Evolutionary conservation across 2,888 invertebrate species (phyloP), one percentile per base, ranked within the genome.

Genomic region (Caenorhabditis zanzibari): DNA sequence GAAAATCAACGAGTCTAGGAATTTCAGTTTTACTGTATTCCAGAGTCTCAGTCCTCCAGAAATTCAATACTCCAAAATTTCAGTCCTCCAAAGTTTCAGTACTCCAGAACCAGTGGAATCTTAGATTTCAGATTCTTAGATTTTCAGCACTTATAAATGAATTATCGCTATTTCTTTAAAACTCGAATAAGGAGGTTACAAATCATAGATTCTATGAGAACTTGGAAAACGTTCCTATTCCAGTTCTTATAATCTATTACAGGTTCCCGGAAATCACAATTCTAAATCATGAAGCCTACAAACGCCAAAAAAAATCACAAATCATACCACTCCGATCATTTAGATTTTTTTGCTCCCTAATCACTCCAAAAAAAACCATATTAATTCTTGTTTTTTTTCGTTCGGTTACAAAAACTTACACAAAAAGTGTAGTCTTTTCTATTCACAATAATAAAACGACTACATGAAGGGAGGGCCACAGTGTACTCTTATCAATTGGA

Each of bases 401-500:
- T 44, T 54, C n/a, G n/a, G n/a, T 12, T 72, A 68, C 49, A 22
- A 24, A 38, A 16, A 71, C 38, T 26, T 61, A 68, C 9, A 54
- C 44, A 54, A 73, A 49, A 38, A 63, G 74, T 74, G 74, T 74
- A 74, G 74, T 74, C 74, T 74, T 64, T 22, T 61, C 38, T 63
- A 32, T 54, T 59, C 22, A 38, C 35, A 49, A 44, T 32, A 19
- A 14, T 19, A 19, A 6, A 32, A 35, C 35, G 52, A 63, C 73
- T 71, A 71, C 71, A 71, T 63, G 41, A 24, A 26, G 19, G 12
- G 47, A 44, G 19, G 61, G 79, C 72, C 47, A 79, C 79, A 79
- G 32, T 64, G 79, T 79, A 79, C 64, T 47, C 79, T 79, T 79
- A 79, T 79, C 79, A 79, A 22, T 26, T 10, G 7, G 28, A 66